phyloP scores from a whole-genome alignment of 92 coral and sea anemone species.

The Chrysogorgia sp. region DNA sequence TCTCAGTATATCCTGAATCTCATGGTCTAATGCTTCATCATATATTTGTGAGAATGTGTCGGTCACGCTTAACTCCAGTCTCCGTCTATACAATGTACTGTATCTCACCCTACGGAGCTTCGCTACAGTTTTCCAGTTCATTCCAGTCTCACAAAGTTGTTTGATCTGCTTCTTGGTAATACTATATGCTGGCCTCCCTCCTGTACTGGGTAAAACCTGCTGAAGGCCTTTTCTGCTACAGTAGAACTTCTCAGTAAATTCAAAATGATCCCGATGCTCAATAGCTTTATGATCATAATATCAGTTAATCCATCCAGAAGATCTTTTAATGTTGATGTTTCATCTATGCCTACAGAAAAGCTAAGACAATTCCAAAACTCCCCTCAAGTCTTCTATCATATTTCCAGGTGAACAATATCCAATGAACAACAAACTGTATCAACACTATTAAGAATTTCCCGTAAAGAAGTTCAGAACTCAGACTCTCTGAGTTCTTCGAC shows the following conservation, averaged over 20 bases:
- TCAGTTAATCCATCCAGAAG: constrained; percentile 52
- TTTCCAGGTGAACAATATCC: no score
- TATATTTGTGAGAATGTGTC: constrained; percentile 56
- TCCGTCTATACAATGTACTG: constrained; percentile 46
- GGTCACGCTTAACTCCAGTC: constrained; percentile 47
- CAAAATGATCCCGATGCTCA: constrained; percentile 35
- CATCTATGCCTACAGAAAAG: constrained; percentile 44
- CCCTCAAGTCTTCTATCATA: no score
- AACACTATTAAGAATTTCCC: no score
- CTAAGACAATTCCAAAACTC: constrained; percentile 39
- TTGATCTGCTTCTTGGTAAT: constrained; percentile 46
- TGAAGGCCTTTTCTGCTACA: constrained; percentile 18
- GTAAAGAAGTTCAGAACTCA: no score
- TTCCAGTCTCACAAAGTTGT: constrained; percentile 65
- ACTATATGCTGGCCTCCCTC: constrained; percentile 51
- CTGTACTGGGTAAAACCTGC: no score
- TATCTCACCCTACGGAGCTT: constrained; percentile 24
- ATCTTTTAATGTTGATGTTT: constrained; percentile 39
- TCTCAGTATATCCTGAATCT: constrained; percentile 53
- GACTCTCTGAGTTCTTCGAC: no score
- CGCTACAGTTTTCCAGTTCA: constrained; percentile 64
- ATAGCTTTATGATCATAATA: constrained; percentile 50
- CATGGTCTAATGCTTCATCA: constrained; percentile 54
- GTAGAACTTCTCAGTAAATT: constrained; percentile 25
- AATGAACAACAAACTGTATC: no score